Conservation (phyloP, 2,797 vertebrate genomes). For the Acanthurus leucopareius region DNA sequence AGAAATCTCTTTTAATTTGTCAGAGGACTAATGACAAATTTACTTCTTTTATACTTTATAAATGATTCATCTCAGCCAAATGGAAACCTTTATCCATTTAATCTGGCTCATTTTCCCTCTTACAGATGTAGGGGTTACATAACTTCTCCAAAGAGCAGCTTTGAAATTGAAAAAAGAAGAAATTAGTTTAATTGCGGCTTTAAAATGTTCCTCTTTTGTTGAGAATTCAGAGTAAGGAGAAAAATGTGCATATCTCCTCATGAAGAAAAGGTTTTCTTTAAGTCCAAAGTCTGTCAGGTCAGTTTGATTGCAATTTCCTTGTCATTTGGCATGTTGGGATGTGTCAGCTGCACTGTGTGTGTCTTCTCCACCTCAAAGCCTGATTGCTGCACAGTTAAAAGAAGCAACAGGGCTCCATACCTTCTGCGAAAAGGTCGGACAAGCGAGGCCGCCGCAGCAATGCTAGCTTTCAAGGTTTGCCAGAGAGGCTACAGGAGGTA, state of each 20-base stretch:
- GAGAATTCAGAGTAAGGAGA: slow-evolving; percentile 4
- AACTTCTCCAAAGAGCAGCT: slow-evolving; percentile 41
- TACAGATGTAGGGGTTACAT: slow-evolving; percentile 53
- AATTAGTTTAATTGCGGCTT: slow-evolving; percentile 33
- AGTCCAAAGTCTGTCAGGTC: slow-evolving; percentile 12
- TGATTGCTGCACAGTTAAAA: slow-evolving; percentile 36
- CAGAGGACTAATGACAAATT: slow-evolving; percentile 66
- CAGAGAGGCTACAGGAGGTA: slow-evolving; percentile 81
- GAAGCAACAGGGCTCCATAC: slow-evolving; percentile 40
- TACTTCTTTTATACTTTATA: slow-evolving; percentile 68
- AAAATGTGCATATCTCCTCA: slow-evolving; percentile 14
- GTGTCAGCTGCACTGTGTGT: background rate
- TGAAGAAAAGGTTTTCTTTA: slow-evolving; percentile 2
- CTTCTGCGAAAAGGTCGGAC: slow-evolving; percentile 61
- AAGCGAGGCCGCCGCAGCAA: slow-evolving; percentile 55
- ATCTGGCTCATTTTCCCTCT: slow-evolving; percentile 58
- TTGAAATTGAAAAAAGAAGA: slow-evolving; percentile 30
- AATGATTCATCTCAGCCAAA: slow-evolving; percentile 70
- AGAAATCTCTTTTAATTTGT: slow-evolving; percentile 53
- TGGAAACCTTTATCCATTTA: slow-evolving; percentile 66
- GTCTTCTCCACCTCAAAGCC: slow-evolving; percentile 28
- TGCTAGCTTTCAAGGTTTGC: slow-evolving; percentile 78
- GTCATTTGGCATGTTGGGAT: slow-evolving; percentile 40
- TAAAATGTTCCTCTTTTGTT: slow-evolving; percentile 21
- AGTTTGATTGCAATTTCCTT: slow-evolving; percentile 30